Evolutionary conservation across 1,140 invertebrate species (phyloP), one percentile per base, ranked within the genome.

Genomic region (Drosophila asahinai): DNA sequence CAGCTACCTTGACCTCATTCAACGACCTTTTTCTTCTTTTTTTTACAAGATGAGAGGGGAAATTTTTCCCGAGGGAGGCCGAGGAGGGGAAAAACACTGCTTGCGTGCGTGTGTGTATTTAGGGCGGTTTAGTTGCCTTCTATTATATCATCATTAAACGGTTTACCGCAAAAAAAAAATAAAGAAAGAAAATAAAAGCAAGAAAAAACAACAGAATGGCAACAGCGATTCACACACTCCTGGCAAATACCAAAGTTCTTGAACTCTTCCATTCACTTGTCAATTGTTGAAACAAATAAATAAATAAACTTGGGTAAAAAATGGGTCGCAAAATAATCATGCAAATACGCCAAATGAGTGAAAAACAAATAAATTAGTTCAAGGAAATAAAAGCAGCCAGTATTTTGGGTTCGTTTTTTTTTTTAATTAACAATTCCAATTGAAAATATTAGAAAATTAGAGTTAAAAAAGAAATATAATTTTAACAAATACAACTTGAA

Each of bases 1-100:
- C 14, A 30, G 79, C 80, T 81, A 81, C 82, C 83, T 82, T 86
- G 83, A 86, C 82, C 83, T 86, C 75, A 86, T 86, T 86, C 65
- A 47, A 60, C 68, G 83, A 86, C 79, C 79, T 86, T 86, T 86
- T 81, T 55, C 25, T 45, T 48, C n/a, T 59, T 30, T 42, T 55
- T 22, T 9, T 30, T 15, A 5, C 12, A 22, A 71, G 25, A 33
- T 70, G 57, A n/a, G 25, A 47, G 33, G 17, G 48, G 40, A 19
- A 63, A 27, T 22, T 68, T 68, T 72, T 43, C 22, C 36, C 40
- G 40, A 51, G 27, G 48, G 22, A 1, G 43, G 27, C 38, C 9
- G 3, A 11, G 40, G 54, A 61, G 19, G 49, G 27, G 60, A 22
- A 38, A 30, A 71, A 36, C 36, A 72, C n/a, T 52, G 71, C 68